phyloP scores from a whole-genome alignment of 2,888 invertebrate genomes.

The Noctuana brunneofusca region DNA sequence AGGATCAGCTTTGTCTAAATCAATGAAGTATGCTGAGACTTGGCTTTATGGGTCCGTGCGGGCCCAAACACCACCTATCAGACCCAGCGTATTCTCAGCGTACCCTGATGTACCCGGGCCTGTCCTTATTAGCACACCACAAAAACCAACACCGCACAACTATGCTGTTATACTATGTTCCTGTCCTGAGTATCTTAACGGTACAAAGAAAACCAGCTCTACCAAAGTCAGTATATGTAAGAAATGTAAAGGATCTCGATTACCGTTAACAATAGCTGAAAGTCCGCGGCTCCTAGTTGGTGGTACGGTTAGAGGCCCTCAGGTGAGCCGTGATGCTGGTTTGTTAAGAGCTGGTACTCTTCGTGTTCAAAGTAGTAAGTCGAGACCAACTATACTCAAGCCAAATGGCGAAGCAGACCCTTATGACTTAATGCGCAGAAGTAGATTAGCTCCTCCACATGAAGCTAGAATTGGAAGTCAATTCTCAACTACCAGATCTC shows the following conservation, averaged over 20 bases:
- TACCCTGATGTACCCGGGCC: slow-evolving; percentile 75
- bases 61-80: slow-evolving; percentile 73
- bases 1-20: slow-evolving; percentile 89
- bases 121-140: slow-evolving; percentile 79
- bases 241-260: slow-evolving; percentile 91
- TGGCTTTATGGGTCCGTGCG: slow-evolving; percentile 93
- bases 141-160: slow-evolving; percentile 83
- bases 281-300: slow-evolving; percentile 74
- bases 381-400: slow-evolving; percentile 86
- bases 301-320: slow-evolving; percentile 85
- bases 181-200: slow-evolving; percentile 90
- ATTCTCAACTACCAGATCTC: slow-evolving; percentile 73
- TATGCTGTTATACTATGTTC: slow-evolving; percentile 90
- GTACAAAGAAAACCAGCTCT: slow-evolving; percentile 88
- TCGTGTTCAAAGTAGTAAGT: slow-evolving; percentile 82
- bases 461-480: slow-evolving; percentile 80
- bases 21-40: slow-evolving; percentile 93
- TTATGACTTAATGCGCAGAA: slow-evolving; percentile 92
- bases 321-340: slow-evolving; percentile 70
- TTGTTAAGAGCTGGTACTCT: slow-evolving; percentile 85
- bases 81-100: slow-evolving; percentile 77
- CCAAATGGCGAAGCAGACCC: slow-evolving; percentile 85
- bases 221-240: slow-evolving; percentile 91
- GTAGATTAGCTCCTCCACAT: slow-evolving; percentile 86
- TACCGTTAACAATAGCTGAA: slow-evolving; percentile 87